Percentiles rank a stretch among this genome's conserved stretches.
Conservation (phyloP, 2,113 vertebrate genomes). For the Delphinus delphis region DNA sequence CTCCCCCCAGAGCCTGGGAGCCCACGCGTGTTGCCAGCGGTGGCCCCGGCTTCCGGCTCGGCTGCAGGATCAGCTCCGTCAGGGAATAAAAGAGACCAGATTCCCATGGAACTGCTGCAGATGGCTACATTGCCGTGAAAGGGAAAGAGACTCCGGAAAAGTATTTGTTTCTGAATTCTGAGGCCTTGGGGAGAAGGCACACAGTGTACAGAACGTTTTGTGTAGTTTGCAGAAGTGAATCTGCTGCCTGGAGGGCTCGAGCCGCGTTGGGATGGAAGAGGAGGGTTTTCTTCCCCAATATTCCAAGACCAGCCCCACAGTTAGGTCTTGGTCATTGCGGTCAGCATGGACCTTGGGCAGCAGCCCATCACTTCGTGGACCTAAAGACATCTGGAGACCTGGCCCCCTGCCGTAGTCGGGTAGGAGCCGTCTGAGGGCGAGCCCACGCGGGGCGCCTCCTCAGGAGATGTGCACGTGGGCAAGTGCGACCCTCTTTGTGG, state of each 20-base stretch:
- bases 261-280: neutral
- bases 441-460: neutral
- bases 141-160: neutral
- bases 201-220: fast-evolving
- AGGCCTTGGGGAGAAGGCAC: neutral
- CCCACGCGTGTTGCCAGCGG: neutral
- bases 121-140: neutral
- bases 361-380: neutral
- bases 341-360: neutral
- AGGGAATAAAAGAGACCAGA: neutral
- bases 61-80: fast-evolving
- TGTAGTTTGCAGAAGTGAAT: neutral
- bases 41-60: neutral
- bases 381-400: neutral
- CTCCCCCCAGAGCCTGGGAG: neutral
- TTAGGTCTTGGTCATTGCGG: fast-evolving
- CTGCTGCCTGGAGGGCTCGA: fast-evolving
- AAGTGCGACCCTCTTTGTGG: neutral
- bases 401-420: neutral
- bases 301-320: neutral
- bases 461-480: neutral
- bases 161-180: neutral
- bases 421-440: neutral
- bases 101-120: neutral
- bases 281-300: fast-evolving